phyloP scores from a whole-genome alignment of 2,888 invertebrate species.

The Oeneis ivallda region DNA sequence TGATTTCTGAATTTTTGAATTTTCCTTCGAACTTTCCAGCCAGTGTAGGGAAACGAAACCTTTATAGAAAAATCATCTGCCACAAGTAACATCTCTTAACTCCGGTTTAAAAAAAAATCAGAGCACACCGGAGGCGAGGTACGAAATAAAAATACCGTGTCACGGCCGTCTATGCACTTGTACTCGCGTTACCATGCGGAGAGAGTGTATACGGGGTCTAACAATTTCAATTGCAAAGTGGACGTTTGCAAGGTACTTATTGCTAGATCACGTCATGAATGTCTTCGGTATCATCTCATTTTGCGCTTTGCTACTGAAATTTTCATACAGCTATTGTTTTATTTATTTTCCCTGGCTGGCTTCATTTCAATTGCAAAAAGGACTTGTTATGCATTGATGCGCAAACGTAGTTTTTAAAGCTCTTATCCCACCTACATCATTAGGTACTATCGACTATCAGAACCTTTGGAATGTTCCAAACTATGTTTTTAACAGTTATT shows the following conservation, averaged over 20 bases:
- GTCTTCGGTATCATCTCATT: not conserved
- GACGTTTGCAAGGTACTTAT: not conserved
- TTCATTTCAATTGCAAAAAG: conserved; percentile 7
- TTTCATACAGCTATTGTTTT: not conserved
- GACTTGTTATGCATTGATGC: not conserved
- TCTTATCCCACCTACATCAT: not conserved
- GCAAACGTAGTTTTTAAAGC: conserved; percentile 6
- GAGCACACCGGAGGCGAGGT: no score
- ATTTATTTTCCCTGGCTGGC: not conserved
- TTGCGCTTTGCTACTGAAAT: conserved; percentile 11
- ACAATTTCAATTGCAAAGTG: conserved; percentile 19
- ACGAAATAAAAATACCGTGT: no score
- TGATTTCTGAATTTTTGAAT: no score
- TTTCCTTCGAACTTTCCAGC: no score
- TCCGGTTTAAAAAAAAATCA: no score
- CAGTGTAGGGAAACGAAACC: no score
- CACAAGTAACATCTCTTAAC: no score
- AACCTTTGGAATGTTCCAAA: not conserved
- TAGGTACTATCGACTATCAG: not conserved
- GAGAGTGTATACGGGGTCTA: not conserved
- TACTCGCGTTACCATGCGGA: not conserved
- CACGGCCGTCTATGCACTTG: no score
- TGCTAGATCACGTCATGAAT: not conserved
- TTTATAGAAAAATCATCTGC: no score
- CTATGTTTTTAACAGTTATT: no score